Base-by-base conservation (phyloP, 2,797 vertebrate genomes). In the Steatocranus sp. region DNA sequence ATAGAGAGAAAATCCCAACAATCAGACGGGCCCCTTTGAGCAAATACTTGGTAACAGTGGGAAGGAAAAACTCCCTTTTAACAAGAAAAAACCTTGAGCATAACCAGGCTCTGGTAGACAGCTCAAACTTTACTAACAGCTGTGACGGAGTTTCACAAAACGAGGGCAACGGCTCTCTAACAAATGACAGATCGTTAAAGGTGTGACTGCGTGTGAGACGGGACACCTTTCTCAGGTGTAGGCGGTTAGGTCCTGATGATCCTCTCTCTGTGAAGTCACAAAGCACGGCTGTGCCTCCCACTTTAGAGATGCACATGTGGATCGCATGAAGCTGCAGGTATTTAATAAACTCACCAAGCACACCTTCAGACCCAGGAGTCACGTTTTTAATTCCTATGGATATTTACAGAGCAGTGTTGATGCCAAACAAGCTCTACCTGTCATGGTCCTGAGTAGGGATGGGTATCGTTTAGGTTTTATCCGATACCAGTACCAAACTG, bases 11-110 rank as follows among this genome's bases (percentile, higher is more conserved):
- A 61, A 61, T 61, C 0, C 30, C 56, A 34, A 61, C 56, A 61
- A 61, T 61, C 30, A 61, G 56, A 1, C 0, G 10, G 3, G 56
- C 0, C 56, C 18, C 10, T 61, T n/a, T 61, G 18, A 61, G 17
- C 56, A 34, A 61, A n/a, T 34, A 61, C 56, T 58, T 58, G 30
- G 30, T 4, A 58, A 61, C 17, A 61, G 56, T 11, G 18, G 17
- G 56, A 61, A 61, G 30, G 17, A 61, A 34, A 61, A 34, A 12
- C 56, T 61, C 30, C 0, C 30, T 12, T 61, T 61, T 34, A 12
- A 61, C 30, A 34, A 8, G 2, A 61, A 61, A 18, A 34, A 61
- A 34, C 6, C 30, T n/a, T 61, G 1, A 61, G 10, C 56, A 34
- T 34, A 61, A 61, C 17, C 6, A 3, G 56, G 18, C 56, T 61